Percentiles rank a stretch among this genome's conserved stretches.
Evolutionary conservation across 2,113 vertebrate genomes (phyloP).

Genomic region (Sander vitreus): DNA sequence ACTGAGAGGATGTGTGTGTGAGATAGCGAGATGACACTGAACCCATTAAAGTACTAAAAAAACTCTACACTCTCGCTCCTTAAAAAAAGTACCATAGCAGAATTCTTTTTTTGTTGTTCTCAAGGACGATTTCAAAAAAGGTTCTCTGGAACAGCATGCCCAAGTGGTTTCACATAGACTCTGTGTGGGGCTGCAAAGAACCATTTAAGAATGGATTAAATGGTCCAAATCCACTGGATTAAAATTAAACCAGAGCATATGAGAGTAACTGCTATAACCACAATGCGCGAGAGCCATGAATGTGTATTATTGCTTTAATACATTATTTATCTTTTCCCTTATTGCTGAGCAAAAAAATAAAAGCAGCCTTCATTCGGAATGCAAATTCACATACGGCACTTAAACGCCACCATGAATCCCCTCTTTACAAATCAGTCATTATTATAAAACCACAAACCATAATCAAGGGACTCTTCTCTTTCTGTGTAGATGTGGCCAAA

Average conservation of each 20-base stretch:
- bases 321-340: background rate
- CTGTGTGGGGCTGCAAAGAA: constrained; percentile 16
- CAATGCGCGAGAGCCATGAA: background rate
- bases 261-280: background rate
- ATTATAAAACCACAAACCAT: constrained; percentile 50
- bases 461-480: constrained; percentile 49
- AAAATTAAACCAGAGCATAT: constrained; percentile 29
- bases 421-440: constrained; percentile 45
- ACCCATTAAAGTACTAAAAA: constrained; percentile 11
- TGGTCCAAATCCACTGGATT: constrained; percentile 47
- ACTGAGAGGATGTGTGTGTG: constrained; percentile 6
- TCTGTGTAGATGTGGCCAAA: constrained; percentile 32
- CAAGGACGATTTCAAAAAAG: constrained; percentile 36
- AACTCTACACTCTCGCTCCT: background rate
- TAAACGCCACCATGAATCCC: constrained; percentile 26
- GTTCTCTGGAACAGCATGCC: constrained; percentile 8
- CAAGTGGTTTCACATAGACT: constrained; percentile 26
- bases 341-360: constrained; percentile 9
- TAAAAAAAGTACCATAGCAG: constrained; percentile 22
- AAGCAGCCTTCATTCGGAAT: background rate
- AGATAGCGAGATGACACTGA: constrained; percentile 23
- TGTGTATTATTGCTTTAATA: background rate
- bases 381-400: background rate
- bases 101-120: constrained; percentile 15
- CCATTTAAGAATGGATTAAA: constrained; percentile 19